Evolutionary conservation across 2,797 vertebrate genomes (phyloP).

Genomic region (Bovichtus variegatus): DNA sequence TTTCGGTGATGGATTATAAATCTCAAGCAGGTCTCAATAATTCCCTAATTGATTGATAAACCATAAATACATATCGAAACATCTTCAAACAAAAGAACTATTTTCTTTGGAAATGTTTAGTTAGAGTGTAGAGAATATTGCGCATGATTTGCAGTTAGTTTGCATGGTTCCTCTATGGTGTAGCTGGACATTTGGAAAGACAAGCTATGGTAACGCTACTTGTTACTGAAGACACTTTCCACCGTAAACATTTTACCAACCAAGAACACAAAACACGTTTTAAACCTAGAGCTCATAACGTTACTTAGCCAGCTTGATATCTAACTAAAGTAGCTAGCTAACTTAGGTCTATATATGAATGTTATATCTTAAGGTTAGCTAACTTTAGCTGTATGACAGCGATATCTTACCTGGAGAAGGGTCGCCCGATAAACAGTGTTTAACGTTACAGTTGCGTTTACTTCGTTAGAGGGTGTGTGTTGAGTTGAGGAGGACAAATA

Average conservation of each 20-base stretch:
- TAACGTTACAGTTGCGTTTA: not conserved
- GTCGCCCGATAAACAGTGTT: not conserved
- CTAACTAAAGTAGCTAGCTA: constrained; percentile 1
- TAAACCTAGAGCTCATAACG: not conserved
- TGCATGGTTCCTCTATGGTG: not conserved
- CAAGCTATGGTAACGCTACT: not conserved
- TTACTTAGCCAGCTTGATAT: not conserved
- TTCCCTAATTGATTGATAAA: not conserved
- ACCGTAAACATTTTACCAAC: not conserved
- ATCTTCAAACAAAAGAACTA: not conserved
- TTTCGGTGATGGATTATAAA: not conserved
- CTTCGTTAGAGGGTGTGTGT: not conserved
- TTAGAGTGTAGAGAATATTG: not conserved
- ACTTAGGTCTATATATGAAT: not conserved
- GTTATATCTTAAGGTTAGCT: not conserved
- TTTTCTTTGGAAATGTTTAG: not conserved
- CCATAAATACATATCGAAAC: not conserved
- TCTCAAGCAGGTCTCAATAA: not conserved
- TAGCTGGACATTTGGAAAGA: not conserved
- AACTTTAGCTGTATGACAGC: not conserved
- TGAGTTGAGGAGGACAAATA: not conserved
- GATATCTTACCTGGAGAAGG: constrained; percentile 5
- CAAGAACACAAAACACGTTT: not conserved
- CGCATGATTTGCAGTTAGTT: not conserved
- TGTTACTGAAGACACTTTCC: not conserved